phyloP scores from a whole-genome alignment of 1,140 invertebrate species.

The Steinernema feltiae region DNA sequence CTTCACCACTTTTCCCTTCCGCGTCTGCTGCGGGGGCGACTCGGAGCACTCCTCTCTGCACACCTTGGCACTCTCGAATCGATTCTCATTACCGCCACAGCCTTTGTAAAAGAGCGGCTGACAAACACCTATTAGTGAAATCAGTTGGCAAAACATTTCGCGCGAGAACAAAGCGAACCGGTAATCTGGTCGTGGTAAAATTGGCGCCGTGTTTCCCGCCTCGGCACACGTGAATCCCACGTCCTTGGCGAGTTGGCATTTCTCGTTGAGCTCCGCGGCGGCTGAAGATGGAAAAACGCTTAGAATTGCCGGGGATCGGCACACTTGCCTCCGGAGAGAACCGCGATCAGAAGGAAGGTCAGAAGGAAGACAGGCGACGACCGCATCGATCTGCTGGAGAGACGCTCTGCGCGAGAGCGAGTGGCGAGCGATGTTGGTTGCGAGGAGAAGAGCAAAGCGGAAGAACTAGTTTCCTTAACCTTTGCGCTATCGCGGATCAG shows the following conservation, averaged over 20 bases:
- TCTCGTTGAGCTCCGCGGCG: neutral
- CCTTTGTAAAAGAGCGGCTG: slow-evolving; percentile 52
- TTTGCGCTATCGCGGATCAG: neutral
- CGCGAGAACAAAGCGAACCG: slow-evolving; percentile 12
- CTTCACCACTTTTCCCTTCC: neutral
- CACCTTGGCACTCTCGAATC: slow-evolving; percentile 37
- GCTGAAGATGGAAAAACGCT: neutral
- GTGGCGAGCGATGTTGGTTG: neutral
- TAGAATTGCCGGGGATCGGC: too few species aligned
- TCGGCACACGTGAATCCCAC: slow-evolving; percentile 21
- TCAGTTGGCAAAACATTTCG: neutral
- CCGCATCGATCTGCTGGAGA: neutral
- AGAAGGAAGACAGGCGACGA: neutral
- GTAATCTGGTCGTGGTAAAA: slow-evolving; percentile 26
- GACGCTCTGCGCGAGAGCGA: neutral
- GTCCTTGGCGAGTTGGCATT: slow-evolving; percentile 21
- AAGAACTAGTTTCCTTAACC: neutral
- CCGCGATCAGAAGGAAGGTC: neutral
- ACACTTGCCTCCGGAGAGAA: neutral
- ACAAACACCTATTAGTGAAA: slow-evolving; percentile 32
- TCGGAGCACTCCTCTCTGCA: slow-evolving; percentile 37
- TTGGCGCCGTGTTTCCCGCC: slow-evolving; percentile 9
- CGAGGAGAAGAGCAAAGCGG: neutral
- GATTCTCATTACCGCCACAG: slow-evolving; percentile 54
- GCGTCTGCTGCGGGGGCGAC: neutral